Evolutionary conservation across 2,113 vertebrate genomes (phyloP).

Genomic region (Gasterosteus nipponicus): DNA sequence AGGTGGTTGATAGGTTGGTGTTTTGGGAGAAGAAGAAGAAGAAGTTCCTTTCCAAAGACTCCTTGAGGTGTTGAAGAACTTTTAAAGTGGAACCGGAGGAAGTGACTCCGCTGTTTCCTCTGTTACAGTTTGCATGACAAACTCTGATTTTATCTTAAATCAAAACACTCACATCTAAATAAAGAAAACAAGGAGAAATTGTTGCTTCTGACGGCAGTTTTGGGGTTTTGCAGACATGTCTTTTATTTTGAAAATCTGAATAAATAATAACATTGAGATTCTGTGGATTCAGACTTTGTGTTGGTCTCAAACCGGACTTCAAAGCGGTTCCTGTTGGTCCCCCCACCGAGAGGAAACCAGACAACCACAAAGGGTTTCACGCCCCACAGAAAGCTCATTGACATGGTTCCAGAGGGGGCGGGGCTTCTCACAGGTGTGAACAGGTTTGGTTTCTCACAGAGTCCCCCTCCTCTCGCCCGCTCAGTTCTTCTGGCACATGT

Average conservation of each 20-base stretch:
- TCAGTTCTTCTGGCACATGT: conserved; percentile 88
- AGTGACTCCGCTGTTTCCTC: too few species aligned
- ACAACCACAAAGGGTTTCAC: conserved; percentile 51
- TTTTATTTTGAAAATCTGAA: neutral
- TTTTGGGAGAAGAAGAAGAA: conserved; percentile 9
- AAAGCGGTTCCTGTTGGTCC: conserved; percentile 55
- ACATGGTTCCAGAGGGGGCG: neutral
- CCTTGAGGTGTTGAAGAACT: neutral
- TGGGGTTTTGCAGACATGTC: neutral
- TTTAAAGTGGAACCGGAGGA: neutral
- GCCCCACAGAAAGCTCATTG: conserved; percentile 42
- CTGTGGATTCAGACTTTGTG: neutral
- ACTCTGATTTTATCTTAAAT: neutral
- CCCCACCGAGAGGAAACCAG: conserved; percentile 33
- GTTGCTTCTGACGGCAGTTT: neutral
- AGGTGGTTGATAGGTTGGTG: too few species aligned
- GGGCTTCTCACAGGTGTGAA: conserved; percentile 20
- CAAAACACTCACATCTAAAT: neutral
- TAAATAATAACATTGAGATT: neutral
- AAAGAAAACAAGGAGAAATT: neutral
- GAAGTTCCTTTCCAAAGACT: neutral
- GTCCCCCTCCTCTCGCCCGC: too few species aligned
- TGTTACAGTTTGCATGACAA: neutral
- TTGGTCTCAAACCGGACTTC: conserved; percentile 43
- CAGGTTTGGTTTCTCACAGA: conserved; percentile 10